Evolutionary conservation across 2,888 invertebrate genomes (phyloP), one percentile per base, ranked within the genome.

Genomic region (Drosophila vallismaia): DNA sequence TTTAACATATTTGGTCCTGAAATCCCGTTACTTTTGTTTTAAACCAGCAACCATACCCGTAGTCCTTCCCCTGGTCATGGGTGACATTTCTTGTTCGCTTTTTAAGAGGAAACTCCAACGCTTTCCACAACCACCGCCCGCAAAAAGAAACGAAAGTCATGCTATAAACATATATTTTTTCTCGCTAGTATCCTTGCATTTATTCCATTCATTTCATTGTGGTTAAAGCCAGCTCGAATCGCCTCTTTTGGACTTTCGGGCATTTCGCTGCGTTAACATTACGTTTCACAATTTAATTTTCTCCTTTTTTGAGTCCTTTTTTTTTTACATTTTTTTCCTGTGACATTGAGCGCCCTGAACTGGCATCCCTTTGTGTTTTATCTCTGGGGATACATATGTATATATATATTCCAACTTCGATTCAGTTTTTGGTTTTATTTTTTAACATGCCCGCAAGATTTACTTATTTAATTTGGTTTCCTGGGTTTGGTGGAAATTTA

Each of bases 151-250:
- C 19, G 33, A 36, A 40, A 10, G 46, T 24, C n/a, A 50, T 40
- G 52, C n/a, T 29, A 59, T 38, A 63, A 46, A 66, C 52, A 53
- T 42, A 36, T 63, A 29, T 64, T 54, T 64, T 66, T 66, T 66
- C 46, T 53, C 46, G 53, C 31, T 48, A 64, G 64, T 46, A 55
- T 45, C 29, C 44, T 63, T 42, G 56, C 69, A 52, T 85, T 46
- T 73, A 72, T 75, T 74, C 60, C 75, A 72, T 83, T 79, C 79
- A 83, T 76, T 81, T 81, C 81, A 81, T 86, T 84, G 86, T 72
- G 86, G 84, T 86, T 74, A 69, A 63, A 36, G 68, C 67, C 73
- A 42, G 56, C 31, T 67, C 52, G 62, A 12, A 46, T 52, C 64
- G 54, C 54, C 56, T 70, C 55, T 31, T 53, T 52, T 79, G 53